Conservation (phyloP, 2,888 invertebrate species). For the Agonopterix alstromeriana region DNA sequence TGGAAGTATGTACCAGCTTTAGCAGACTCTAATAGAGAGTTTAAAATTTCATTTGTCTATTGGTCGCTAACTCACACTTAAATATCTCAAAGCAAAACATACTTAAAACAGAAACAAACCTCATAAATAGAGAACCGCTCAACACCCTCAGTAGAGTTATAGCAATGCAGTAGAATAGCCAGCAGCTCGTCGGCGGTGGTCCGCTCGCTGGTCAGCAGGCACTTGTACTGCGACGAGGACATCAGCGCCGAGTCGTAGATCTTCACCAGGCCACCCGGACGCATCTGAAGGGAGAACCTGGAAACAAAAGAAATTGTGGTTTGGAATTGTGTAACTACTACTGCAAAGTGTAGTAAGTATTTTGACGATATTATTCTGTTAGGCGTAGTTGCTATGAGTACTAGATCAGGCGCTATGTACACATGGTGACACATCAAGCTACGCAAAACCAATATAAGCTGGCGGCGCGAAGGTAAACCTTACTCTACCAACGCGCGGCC, state of each 20-base stretch:
- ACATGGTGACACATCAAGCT: too few relatives aligned
- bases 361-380: too few relatives aligned
- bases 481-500: too few relatives aligned
- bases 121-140: constrained; percentile 93
- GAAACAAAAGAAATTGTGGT: constrained; percentile 20
- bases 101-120: constrained; percentile 60
- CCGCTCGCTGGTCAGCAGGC: constrained; percentile 90
- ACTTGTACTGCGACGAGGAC: constrained; percentile 95
- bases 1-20: too few relatives aligned
- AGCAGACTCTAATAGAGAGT: too few relatives aligned
- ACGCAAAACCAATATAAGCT: too few relatives aligned
- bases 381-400: background rate
- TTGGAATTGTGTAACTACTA: too few relatives aligned
- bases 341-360: too few relatives aligned
- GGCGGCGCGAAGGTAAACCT: too few relatives aligned
- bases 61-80: too few relatives aligned
- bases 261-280: constrained; percentile 93
- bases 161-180: constrained; percentile 89
- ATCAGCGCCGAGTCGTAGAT: constrained; percentile 94
- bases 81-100: too few relatives aligned
- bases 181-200: constrained; percentile 93
- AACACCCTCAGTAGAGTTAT: constrained; percentile 88
- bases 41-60: too few relatives aligned
- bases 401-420: background rate
- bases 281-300: constrained; percentile 91